Base-by-base conservation (phyloP, 2,113 vertebrate genomes). In the Hystrix brachyura region DNA sequence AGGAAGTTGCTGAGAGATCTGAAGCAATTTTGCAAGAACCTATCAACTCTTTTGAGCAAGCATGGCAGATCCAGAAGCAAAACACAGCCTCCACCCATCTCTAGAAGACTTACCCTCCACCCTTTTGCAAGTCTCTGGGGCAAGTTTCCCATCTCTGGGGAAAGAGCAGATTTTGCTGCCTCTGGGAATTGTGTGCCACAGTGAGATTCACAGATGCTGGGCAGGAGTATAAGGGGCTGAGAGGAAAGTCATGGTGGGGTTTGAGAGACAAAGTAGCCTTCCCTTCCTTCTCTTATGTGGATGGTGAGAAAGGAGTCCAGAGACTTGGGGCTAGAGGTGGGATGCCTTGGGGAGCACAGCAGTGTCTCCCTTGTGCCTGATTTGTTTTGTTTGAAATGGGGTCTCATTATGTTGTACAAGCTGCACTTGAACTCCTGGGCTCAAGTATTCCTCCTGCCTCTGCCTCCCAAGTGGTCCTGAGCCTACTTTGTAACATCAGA, bases 1-100 rank as follows among this genome's bases (percentile, higher is more conserved):
- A 86, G 67, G 93, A 92, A 95, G 92, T 90, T 2, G 81, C 48
- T 87, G 71, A 59, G 78, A 87, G 60, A 88, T 80, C 84, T 71
- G 83, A 94, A 89, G 79, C 87, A 72, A 55, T 94, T 92, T 97
- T 71, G 55, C 76, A 81, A 43, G 93, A 95, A 72, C 27, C 3
- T 0, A 1, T 65, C 96, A 65, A 43, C 46, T 38, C 25, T 59
- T 83, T 38, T 48, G 60, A 90, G 64, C n/a, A 32, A 92, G 83
- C 29, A 29, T 62, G 91, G 57, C 69, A 94, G 80, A 90, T 46
- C 27, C 60, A 53, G 87, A 25, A 76, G 64, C 23, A 94, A 51
- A 87, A 71, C 76, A 18, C 1, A 87, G 59, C 13, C n/a, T 15
- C 34, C 9, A 17, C 0, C 27, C 23, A 65, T 91, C 91, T 86